Base-by-base conservation (phyloP, 2,113 vertebrate species). In the Syngnathus scovelli region DNA sequence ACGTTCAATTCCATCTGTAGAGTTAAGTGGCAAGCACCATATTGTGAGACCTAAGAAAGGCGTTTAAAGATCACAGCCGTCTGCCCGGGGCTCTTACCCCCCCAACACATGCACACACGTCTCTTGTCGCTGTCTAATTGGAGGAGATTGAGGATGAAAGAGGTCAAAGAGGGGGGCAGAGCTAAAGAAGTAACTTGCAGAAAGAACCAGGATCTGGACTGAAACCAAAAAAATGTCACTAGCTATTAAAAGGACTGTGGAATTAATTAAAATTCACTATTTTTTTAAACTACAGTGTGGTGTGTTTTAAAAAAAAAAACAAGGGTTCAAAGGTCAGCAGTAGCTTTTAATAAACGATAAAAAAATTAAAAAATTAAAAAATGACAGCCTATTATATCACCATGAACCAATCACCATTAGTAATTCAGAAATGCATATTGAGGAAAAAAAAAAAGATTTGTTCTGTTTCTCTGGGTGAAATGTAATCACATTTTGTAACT, bases 11-110 rank as follows among this genome's bases (percentile, higher is more conserved):
- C 84, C 83, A 54, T 86, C 82, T 82, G 83, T 77, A 85, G 88
- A 83, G 86, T 89, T 89, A 85, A 90, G 85, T 75, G 78, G 71
- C 84, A 77, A 82, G 85, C 86, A 85, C 79, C 88, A 89, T 87
- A 88, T 82, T 86, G 86, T 64, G 46, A 41, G 82, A 74, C 78
- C 85, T 78, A 83, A 89, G 86, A 84, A 87, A 88, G 86, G 81
- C 81, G 77, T 88, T 85, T 86, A 88, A 85, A 83, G 84, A 61
- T 62, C 72, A 75, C 15, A 56, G 64, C 85, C 82, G 88, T 90
- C 86, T 90, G 89, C 68, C 81, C 46, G 2, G 68, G 56, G 27
- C 71, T 69, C 37, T 54, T 61, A 59, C 79, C 68, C 65, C 59
- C 55, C 65, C 66, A 36, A 9, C 33, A 27, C 23, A 12, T 6